phyloP scores from a whole-genome alignment of 2,797 vertebrate genomes.

The Falco novaeseelandiae region DNA sequence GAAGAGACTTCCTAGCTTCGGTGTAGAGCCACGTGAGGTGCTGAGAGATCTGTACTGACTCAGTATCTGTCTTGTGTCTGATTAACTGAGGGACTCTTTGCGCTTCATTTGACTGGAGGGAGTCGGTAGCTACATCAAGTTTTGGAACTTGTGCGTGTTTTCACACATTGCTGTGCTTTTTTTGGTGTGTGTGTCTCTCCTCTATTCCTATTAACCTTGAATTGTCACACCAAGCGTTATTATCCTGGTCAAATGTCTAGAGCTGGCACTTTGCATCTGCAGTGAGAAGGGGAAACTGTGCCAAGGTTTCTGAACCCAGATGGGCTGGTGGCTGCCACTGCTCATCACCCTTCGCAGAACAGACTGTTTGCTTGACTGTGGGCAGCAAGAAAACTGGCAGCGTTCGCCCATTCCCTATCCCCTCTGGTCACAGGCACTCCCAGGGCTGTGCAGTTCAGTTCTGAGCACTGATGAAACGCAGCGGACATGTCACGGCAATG shows the following conservation, averaged over 20 bases:
- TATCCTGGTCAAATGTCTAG: background rate
- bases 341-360: background rate
- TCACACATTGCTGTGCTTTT: rapidly evolving
- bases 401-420: background rate
- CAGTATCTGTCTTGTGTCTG: rapidly evolving
- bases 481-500: background rate
- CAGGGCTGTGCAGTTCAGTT: background rate
- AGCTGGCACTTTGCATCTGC: background rate
- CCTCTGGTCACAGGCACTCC: background rate
- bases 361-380: background rate
- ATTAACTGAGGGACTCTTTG: too few species aligned
- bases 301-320: background rate
- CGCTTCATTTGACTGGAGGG: background rate
- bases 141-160: background rate
- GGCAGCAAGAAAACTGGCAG: background rate
- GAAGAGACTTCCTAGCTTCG: too few species aligned
- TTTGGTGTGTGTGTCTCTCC: background rate
- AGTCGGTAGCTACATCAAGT: rapidly evolving
- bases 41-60: rapidly evolving
- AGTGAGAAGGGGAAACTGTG: background rate
- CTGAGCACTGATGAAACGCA: background rate
- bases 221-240: background rate
- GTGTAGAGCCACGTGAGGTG: too few species aligned
- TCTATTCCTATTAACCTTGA: background rate
- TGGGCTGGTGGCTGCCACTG: background rate